These are phyloP conservation scores for Automeris io DNA, from an alignment of 2,888 invertebrate species.

Conservation along the genomic window DNA sequence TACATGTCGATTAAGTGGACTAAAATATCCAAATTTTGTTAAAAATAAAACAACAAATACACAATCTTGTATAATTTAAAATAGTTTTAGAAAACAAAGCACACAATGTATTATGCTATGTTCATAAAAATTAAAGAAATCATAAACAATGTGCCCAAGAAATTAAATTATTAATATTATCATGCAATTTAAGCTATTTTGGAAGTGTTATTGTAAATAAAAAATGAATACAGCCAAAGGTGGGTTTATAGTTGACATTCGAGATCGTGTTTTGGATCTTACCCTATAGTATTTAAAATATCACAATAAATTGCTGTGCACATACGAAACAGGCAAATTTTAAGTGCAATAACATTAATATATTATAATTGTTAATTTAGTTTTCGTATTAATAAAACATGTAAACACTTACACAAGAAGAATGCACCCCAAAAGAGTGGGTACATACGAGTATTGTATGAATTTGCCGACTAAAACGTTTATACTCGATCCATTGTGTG, in stretches of 20 bases:
- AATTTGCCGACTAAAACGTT: slow-evolving; percentile 28
- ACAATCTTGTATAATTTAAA: too few relatives aligned
- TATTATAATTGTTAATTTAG: slow-evolving; percentile 47
- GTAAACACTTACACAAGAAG: slow-evolving; percentile 16
- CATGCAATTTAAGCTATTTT: too few relatives aligned
- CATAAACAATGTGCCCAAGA: too few relatives aligned
- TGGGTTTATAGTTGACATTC: slow-evolving; percentile 61
- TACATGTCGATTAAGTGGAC: slow-evolving; percentile 60
- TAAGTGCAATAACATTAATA: slow-evolving; percentile 73
- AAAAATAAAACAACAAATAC: slow-evolving; percentile 27
- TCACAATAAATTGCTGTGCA: slow-evolving; percentile 78
- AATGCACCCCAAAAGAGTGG: slow-evolving; percentile 10
- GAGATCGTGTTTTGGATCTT: slow-evolving; percentile 69
- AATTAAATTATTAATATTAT: too few relatives aligned
- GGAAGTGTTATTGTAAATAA: too few relatives aligned
- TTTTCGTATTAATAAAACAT: slow-evolving; percentile 49
- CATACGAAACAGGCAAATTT: slow-evolving; percentile 77
- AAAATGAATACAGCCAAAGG: slow-evolving; percentile 43
- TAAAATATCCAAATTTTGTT: slow-evolving; percentile 55
- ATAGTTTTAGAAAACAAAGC: too few relatives aligned
- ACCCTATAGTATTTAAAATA: slow-evolving; percentile 75
- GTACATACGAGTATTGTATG: slow-evolving; percentile 10
- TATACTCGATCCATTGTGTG: background rate
- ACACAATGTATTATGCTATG: too few relatives aligned
- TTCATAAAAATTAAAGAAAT: too few relatives aligned